Percentiles rank a stretch among this genome's conserved stretches.
These are phyloP conservation scores for Mimumesa dahlbomi DNA, from an alignment of 2,888 invertebrate genomes.

Conservation along the genomic window DNA sequence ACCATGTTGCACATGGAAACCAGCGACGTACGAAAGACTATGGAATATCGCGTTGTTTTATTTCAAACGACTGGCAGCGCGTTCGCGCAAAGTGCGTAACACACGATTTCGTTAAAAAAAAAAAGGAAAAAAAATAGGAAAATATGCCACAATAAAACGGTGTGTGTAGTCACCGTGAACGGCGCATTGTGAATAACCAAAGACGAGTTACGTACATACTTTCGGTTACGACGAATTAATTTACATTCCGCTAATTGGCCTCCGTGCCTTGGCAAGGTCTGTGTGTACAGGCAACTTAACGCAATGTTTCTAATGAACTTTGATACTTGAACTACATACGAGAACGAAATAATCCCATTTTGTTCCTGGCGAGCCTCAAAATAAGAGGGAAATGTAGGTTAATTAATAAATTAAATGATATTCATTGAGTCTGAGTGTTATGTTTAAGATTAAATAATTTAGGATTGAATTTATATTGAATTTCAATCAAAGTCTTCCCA, in stretches of 20 bases:
- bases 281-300: constrained; percentile 26
- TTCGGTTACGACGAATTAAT: constrained; percentile 28
- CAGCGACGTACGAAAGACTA: constrained; percentile 31
- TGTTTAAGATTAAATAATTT: no score
- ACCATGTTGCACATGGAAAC: constrained; percentile 42
- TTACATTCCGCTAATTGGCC: constrained; percentile 44
- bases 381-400: no score
- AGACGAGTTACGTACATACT: constrained; percentile 18
- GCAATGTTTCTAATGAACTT: constrained; percentile 25
- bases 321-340: constrained; percentile 11
- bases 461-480: no score
- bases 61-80: neutral
- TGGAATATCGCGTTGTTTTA: constrained; percentile 1
- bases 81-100: no score
- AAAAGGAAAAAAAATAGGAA: no score
- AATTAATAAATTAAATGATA: no score
- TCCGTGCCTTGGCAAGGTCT: constrained; percentile 39
- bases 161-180: neutral
- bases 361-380: no score
- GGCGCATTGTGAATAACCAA: constrained; percentile 19
- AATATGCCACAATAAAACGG: no score
- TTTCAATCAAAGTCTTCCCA: no score
- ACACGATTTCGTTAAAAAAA: constrained; percentile 1
- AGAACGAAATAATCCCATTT: no score
- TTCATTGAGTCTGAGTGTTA: no score